Base-by-base conservation (phyloP, 2,888 invertebrate species). In the Gasteruption jaculator region DNA sequence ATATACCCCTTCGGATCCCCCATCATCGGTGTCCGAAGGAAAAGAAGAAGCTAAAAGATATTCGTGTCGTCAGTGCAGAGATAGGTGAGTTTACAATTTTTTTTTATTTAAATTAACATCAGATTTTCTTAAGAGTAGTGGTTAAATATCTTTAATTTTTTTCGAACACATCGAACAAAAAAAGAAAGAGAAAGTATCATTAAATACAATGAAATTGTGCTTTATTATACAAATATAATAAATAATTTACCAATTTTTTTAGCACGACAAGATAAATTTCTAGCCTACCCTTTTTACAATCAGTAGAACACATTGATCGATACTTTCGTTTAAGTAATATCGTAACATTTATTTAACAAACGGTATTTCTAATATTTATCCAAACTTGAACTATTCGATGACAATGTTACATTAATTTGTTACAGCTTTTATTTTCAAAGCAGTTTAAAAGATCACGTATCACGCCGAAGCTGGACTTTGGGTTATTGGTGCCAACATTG, bases 401-500 rank as follows among this genome's bases (percentile, higher is more conserved):
- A 34, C 35, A 39, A 36, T 35, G 5, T 5, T 11, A 25, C n/a
- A 18, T 33, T 10, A 25, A 38, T 41, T 38, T 43, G 6, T 60
- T 53, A 10, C 47, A 69, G 69, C 42, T 69, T 68, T 37, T 57
- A 60, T 21, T 64, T 65, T 41, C 26, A 42, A 43, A 58, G 49
- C 36, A 67, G 68, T 32, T 56, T 60, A 21, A 58, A 67, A 10
- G 63, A 65, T 6, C 69, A 69, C 29, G 49, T 43, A 4, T 39
- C 52, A 3, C 56, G 69, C 6, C 61, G 56, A n/a, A 63, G 65
- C 45, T 69, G 67, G 65, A 59, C 69, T 20, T 43, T 69, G 25
- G 69, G 69, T 10, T 63, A 61, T 37, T 69, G 67, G 68, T 69
- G 68, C 45, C 53, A 51, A 6, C 21, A 39, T 5, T 69, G 69